A percentile compares a stretch with the other conserved stretches of the same genome.
These are phyloP conservation scores for Crotophaga sulcirostris DNA, from an alignment of 2,113 vertebrate species.

Conservation along the genomic window DNA sequence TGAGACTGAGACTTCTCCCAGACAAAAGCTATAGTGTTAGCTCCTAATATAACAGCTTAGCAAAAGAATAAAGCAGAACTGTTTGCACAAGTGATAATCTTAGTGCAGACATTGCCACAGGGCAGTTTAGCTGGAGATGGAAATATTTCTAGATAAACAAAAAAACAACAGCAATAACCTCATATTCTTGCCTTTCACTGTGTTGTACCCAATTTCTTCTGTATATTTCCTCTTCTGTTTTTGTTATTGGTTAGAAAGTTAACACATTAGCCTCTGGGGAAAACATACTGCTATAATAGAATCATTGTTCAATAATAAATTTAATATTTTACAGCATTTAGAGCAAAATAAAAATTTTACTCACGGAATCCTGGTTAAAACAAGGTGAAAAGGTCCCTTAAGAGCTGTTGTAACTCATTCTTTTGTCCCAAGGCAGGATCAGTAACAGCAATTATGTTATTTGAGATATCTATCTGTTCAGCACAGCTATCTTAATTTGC, in stretches of 20 bases:
- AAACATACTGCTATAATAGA: not conserved
- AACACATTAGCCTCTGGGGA: rapidly evolving
- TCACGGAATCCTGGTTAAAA: not conserved
- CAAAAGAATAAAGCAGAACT: not conserved
- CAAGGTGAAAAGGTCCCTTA: not conserved
- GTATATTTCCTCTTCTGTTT: not conserved
- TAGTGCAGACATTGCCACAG: not conserved
- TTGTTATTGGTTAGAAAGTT: not conserved
- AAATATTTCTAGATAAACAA: not conserved
- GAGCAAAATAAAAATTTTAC: not conserved
- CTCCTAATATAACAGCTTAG: not conserved
- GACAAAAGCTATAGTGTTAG: not conserved
- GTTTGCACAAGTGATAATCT: not conserved
- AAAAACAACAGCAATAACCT: not conserved
- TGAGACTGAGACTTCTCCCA: not conserved
- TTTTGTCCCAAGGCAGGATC: not conserved
- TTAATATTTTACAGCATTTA: not conserved
- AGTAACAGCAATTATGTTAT: not conserved
- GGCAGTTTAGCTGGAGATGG: not conserved
- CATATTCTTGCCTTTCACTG: not conserved
- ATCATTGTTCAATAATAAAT: not conserved
- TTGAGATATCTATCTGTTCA: not conserved
- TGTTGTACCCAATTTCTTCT: not conserved
- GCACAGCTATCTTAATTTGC: not conserved
- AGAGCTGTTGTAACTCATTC: not conserved